Base-by-base conservation (phyloP, 2,113 vertebrate species). In the Cairina moschata region DNA sequence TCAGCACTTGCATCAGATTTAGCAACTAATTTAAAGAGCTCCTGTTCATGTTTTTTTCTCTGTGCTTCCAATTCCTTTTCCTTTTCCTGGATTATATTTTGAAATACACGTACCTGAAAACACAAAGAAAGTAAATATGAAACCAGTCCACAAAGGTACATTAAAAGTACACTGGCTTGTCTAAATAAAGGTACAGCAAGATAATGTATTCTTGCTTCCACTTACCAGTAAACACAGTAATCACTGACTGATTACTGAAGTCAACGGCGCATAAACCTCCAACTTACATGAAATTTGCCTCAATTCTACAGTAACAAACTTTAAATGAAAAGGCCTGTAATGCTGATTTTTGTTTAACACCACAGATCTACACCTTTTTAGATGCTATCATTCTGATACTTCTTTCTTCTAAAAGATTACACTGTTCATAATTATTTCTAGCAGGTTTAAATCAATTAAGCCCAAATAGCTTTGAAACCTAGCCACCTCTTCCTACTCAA, bases 1-100 rank as follows among this genome's bases (percentile, higher is more conserved):
- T 99, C 99, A 68, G 98, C 98, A 54, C 98, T 99, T 50, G 99
- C 98, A 66, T 99, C 99, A 38, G 98, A 99, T 94, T 99, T 99
- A 13, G 98, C 98, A 13, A 98, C 98, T 17, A 99, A 91, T 92
- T 96, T 99, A 95, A 99, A 99, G 46, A 99, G 98, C 83, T 99
- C 98, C 95, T 99, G 98, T 42, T 99, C 98, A 3, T 99, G 99
- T 78, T 97, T 98, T 96, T 98, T 98, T 74, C 96, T 98, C 46
- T 98, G 85, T 93, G 98, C 96, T 58, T 68, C 91, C 88, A 99
- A 94, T 48, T 98, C 98, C 69, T 97, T 98, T 21, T 99, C 98
- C 52, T 99, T 99, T 96, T 99, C 98, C 42, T 98, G 97, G 65
- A 99, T 98, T 52, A 99, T 98, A 90, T 98, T 98, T 96, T 99